Evolutionary conservation across 1,140 invertebrate genomes (phyloP), one percentile per base, ranked within the genome.

Genomic region (Campoletis sonorensis): DNA sequence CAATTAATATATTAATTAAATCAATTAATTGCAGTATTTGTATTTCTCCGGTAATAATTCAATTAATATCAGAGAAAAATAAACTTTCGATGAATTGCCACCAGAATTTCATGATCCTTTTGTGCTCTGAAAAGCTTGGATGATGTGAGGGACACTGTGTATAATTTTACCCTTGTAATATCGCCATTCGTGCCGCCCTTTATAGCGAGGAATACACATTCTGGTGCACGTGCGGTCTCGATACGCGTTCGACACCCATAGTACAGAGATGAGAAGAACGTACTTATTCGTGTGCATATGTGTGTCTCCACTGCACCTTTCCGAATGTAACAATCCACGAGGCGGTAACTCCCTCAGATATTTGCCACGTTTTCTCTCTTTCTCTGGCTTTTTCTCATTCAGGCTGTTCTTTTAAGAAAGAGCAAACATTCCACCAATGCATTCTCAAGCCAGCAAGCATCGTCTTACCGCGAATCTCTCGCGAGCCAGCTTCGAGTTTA

Each of bases 191-290:
- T 70, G 30, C 67, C 67, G 67, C 67, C 67, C 67, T 70, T 70
- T 70, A 70, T 70, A 70, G 61, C 61, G 58, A 79, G 70, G 26
- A 23, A 3, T 5, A 54, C 40, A 79, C 76, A 78, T 78, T 78
- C 76, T 78, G 58, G 58, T 67, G 76, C 76, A 78, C 76, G 76
- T 78, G 76, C 76, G 76, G 76, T 78, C 67, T 70, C 61, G 76
- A 78, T 78, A 78, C 58, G 33, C 76, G 76, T 78, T 45, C 76
- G 76, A 78, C 76, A 78, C 64, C 76, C 33, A n/a, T n/a, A 67
- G 30, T 23, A 26, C 30, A 78, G 73, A 45, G 23, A n/a, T n/a
- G 61, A 64, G 61, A 64, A 10, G 27, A 64, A 64, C 11, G 4
- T 15, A 64, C 3, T 23, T 23, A 64, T 15, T 16, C 70, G 33